Evolutionary conservation across 53 echinoderm and acorn worm genomes (phyloP).

Genomic region (Luidia sarsii): DNA sequence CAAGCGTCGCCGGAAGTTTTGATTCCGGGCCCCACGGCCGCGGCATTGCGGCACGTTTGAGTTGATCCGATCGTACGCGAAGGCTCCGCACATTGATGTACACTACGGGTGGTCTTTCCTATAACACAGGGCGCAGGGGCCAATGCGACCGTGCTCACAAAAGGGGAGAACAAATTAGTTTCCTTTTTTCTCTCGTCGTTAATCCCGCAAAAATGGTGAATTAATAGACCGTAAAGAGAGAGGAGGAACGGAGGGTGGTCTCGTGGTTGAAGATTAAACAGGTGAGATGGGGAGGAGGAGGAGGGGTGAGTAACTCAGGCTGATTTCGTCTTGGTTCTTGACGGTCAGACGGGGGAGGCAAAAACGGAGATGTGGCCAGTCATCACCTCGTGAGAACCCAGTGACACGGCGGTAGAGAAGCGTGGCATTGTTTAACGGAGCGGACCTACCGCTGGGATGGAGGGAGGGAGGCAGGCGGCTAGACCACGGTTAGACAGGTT

Average conservation of each 20-base stretch:
- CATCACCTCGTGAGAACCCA: too few species aligned
- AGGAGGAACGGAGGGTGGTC: constrained; percentile 33
- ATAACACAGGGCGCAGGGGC: too few species aligned
- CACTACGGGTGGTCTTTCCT: constrained; percentile 53
- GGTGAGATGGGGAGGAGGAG: too few species aligned
- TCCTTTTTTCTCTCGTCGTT: background rate
- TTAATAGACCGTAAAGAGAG: constrained; percentile 39
- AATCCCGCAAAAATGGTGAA: constrained; percentile 29
- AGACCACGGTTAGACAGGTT: too few species aligned
- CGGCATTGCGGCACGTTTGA: constrained; percentile 2
- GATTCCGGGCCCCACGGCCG: constrained; percentile 26
- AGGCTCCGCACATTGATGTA: too few species aligned
- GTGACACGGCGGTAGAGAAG: background rate
- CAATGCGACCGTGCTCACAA: too few species aligned
- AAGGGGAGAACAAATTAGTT: background rate
- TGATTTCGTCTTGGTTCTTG: too few species aligned
- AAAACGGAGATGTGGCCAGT: background rate
- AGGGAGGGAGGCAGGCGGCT: background rate
- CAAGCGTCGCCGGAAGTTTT: constrained; percentile 28
- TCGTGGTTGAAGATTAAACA: background rate
- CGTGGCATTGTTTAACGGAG: background rate
- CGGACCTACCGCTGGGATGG: constrained; percentile 12
- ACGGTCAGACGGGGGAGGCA: too few species aligned
- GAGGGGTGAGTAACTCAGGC: background rate
- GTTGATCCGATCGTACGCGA: too few species aligned